A percentile compares a stretch with the other conserved stretches of the same genome.
Conservation (phyloP, 2,113 vertebrate species). For the Morphnarchus princeps region DNA sequence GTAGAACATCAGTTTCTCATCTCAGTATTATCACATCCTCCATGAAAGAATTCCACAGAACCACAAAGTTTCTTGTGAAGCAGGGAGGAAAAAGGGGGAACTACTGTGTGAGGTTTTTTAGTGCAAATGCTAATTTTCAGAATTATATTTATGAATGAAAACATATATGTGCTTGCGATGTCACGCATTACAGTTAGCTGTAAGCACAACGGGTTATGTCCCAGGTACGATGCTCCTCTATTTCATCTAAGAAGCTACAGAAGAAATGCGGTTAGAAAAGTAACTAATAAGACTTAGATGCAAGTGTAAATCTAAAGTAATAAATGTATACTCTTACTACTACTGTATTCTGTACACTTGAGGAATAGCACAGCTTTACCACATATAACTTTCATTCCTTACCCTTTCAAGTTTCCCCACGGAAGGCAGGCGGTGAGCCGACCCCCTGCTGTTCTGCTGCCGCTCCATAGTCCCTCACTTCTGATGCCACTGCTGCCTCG, state of each 20-base stretch:
- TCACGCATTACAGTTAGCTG: not conserved
- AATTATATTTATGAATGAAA: not conserved
- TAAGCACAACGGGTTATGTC: not conserved
- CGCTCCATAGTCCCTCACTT: not conserved
- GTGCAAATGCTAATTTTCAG: not conserved
- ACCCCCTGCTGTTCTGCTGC: not conserved
- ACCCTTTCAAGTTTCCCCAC: not conserved
- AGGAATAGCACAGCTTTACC: not conserved
- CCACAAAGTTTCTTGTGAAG: not conserved
- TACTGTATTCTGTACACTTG: not conserved
- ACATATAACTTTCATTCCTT: rapidly evolving
- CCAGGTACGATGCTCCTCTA: not conserved
- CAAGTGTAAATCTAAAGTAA: not conserved
- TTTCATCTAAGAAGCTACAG: not conserved
- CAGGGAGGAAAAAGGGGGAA: not conserved
- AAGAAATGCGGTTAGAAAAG: not conserved
- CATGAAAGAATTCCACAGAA: not conserved
- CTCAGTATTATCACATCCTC: not conserved
- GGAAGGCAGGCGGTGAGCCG: rapidly evolving
- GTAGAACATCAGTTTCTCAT: not conserved
- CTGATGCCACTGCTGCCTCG: not conserved
- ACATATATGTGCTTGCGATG: rapidly evolving
- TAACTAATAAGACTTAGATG: not conserved
- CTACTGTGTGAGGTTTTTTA: not conserved
- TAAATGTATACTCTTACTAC: not conserved